Evolutionary conservation across 1,140 invertebrate genomes (phyloP).

Genomic region (Drosophila simulans): DNA sequence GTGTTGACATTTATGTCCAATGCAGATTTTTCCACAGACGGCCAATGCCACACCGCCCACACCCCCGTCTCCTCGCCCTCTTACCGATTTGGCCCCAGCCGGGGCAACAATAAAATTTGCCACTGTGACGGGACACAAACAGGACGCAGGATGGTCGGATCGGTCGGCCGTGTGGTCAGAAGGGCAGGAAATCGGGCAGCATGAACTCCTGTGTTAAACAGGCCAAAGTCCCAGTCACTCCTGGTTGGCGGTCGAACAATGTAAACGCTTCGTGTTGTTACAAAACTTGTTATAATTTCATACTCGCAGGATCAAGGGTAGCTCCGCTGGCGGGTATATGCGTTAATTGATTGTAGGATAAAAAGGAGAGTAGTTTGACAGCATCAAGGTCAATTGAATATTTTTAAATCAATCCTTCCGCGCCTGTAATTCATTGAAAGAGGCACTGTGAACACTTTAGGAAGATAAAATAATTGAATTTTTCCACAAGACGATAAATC

Average conservation of each 20-base stretch:
- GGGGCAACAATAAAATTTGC: constrained; percentile 71
- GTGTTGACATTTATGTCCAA: constrained; percentile 83
- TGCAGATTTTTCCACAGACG: constrained; percentile 75
- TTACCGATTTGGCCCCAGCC: constrained; percentile 17
- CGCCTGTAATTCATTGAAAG: not conserved
- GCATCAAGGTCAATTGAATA: no score
- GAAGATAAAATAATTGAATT: constrained; percentile 6
- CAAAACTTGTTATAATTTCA: constrained; percentile 82
- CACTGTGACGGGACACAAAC: constrained; percentile 48
- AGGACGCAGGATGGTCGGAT: constrained; percentile 41
- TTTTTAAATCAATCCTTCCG: no score
- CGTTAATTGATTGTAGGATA: no score
- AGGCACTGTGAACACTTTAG: not conserved
- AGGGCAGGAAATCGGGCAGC: constrained; percentile 9
- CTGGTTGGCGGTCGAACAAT: constrained; percentile 50
- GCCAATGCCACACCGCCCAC: not conserved
- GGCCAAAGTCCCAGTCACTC: constrained; percentile 49
- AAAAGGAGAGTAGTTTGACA: no score
- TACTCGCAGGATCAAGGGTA: constrained; percentile 41
- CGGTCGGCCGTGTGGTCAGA: constrained; percentile 17
- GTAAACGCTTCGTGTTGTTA: constrained; percentile 82
- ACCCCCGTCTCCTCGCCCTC: not conserved
- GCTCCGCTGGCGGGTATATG: constrained; percentile 17
- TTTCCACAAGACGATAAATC: constrained; percentile 17
- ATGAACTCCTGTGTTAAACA: constrained; percentile 55